Conservation (phyloP, 2,888 invertebrate species). For the Drosophila rellima region DNA sequence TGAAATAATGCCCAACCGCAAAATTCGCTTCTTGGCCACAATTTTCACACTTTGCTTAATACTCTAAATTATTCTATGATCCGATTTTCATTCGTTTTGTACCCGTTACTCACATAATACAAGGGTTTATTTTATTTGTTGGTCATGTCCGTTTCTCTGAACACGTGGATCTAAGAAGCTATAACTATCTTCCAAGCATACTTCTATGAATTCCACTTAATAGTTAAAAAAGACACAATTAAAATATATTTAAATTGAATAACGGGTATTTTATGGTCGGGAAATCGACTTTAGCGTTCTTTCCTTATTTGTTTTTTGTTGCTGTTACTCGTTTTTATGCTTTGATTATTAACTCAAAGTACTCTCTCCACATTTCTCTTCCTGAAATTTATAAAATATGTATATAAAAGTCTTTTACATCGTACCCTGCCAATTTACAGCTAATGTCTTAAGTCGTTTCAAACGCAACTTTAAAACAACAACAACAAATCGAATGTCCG, state of each 20-base stretch:
- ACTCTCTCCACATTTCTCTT: neutral
- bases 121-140: neutral
- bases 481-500: conserved; percentile 63
- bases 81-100: conserved; percentile 17
- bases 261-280: neutral
- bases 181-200: too few species aligned
- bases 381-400: conserved; percentile 27
- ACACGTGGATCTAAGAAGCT: too few species aligned
- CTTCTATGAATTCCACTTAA: neutral
- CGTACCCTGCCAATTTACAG: conserved; percentile 53
- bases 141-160: too few species aligned
- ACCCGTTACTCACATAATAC: neutral
- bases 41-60: conserved; percentile 39
- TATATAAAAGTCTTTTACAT: conserved; percentile 32
- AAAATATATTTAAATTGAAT: neutral
- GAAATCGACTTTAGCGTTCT: neutral
- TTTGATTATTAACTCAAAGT: conserved; percentile 19
- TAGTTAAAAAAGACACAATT: neutral
- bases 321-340: conserved; percentile 25
- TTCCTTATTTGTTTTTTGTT: conserved; percentile 19
- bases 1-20: conserved; percentile 54
- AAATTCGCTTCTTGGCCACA: conserved; percentile 29
- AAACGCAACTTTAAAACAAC: conserved; percentile 55
- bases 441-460: conserved; percentile 74
- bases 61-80: conserved; percentile 31